Evolutionary conservation across 2,113 vertebrate genomes (phyloP).

Genomic region (Percina caprodes): DNA sequence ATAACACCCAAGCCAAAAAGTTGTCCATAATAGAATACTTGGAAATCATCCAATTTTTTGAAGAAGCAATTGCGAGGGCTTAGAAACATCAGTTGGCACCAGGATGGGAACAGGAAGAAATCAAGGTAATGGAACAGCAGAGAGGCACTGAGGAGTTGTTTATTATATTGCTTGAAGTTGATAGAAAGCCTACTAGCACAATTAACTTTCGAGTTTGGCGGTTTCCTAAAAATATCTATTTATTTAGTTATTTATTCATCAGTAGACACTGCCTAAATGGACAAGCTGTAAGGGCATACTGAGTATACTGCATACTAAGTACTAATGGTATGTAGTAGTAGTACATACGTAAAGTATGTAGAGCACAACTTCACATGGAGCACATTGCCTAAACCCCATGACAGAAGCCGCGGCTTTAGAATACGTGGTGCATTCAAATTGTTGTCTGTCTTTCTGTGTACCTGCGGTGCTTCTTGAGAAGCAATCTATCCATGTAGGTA

Average conservation of each 20-base stretch:
- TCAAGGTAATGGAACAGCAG: neutral
- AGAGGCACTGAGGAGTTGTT: neutral
- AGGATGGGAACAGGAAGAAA: neutral
- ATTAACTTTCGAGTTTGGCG: neutral
- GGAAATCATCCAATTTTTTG: slow-evolving; percentile 8
- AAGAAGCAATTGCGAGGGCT: neutral
- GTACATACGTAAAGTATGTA: neutral
- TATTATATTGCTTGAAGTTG: neutral
- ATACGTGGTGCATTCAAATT: slow-evolving; percentile 14
- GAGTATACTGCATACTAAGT: neutral
- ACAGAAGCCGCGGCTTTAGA: slow-evolving; percentile 20
- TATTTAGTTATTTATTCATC: neutral
- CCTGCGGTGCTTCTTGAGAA: slow-evolving; percentile 94
- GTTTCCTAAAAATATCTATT: slow-evolving; percentile 2
- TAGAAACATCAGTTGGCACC: slow-evolving; percentile 6
- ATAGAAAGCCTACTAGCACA: neutral
- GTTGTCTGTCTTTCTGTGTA: slow-evolving; percentile 64
- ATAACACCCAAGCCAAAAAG: neutral
- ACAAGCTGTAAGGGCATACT: neutral
- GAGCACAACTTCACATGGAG: neutral
- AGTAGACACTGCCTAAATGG: neutral
- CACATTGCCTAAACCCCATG: neutral
- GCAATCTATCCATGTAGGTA: slow-evolving; percentile 92
- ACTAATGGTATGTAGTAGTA: neutral
- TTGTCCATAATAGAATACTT: neutral